These are phyloP conservation scores for Parascotia fuliginaria DNA, from an alignment of 2,888 invertebrate genomes.

Conservation along the genomic window DNA sequence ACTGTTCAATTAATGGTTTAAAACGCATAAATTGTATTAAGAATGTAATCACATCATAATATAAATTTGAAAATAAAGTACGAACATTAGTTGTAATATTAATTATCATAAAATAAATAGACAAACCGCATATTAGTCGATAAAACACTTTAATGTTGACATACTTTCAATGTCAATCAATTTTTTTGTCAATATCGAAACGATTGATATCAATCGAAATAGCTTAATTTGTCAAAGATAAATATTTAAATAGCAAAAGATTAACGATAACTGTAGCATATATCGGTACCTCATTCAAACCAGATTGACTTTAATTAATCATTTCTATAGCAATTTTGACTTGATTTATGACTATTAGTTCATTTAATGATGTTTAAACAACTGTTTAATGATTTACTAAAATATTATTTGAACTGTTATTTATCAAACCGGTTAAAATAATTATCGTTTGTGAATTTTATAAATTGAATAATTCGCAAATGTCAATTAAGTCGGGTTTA, in stretches of 20 bases:
- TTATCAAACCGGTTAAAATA: not conserved
- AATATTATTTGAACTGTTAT: not conserved
- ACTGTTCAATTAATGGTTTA: no score
- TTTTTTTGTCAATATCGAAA: slow-evolving; percentile 27
- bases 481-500: no score
- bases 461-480: no score
- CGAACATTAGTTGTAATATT: no score
- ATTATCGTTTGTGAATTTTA: no score
- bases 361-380: slow-evolving; percentile 32
- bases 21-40: no score
- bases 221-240: slow-evolving; percentile 45
- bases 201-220: slow-evolving; percentile 37
- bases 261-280: slow-evolving; percentile 38
- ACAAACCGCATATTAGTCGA: no score
- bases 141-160: no score
- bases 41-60: no score
- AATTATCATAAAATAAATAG: no score
- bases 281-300: slow-evolving; percentile 12
- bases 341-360: slow-evolving; percentile 36
- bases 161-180: not conserved
- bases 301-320: slow-evolving; percentile 40
- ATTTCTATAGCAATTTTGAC: slow-evolving; percentile 34
- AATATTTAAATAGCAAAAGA: slow-evolving; percentile 35
- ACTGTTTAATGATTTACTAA: slow-evolving; percentile 1
- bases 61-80: no score